A percentile compares a stretch with the other conserved stretches of the same genome.
Evolutionary conservation across 2,113 vertebrate species (phyloP).

Genomic region (Trachemys scripta): DNA sequence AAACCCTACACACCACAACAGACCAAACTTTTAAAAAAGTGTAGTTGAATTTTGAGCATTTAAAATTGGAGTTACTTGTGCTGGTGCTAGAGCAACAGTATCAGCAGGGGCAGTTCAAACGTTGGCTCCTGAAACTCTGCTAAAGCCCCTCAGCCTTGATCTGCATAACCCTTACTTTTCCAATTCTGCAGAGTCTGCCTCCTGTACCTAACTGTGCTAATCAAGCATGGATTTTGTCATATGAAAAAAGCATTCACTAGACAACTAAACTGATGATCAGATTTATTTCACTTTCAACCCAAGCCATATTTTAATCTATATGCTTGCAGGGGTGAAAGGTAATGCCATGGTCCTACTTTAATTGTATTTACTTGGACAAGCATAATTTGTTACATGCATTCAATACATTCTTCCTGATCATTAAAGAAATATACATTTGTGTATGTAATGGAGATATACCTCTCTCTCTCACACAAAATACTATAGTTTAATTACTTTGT

Average conservation of each 20-base stretch:
- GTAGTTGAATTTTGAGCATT: neutral
- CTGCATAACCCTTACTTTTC: neutral
- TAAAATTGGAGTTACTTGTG: neutral
- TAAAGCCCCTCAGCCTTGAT: neutral
- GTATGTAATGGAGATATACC: neutral
- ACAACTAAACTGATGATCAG: neutral
- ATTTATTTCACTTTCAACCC: neutral
- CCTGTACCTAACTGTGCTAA: neutral
- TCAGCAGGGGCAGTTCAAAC: accelerated
- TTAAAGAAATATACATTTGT: neutral
- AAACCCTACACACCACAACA: neutral
- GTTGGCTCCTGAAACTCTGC: accelerated
- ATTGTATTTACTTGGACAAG: neutral
- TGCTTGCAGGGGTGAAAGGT: neutral
- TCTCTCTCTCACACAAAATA: neutral
- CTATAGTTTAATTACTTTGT: neutral
- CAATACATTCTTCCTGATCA: neutral
- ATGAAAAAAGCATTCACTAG: neutral
- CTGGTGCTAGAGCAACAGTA: neutral
- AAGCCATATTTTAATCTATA: neutral
- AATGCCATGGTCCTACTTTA: neutral
- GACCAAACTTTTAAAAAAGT: neutral
- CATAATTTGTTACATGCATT: neutral
- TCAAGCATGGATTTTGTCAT: neutral
- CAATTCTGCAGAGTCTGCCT: neutral